Conservation (phyloP, 2,113 vertebrate species). For the Monopterus albus region DNA sequence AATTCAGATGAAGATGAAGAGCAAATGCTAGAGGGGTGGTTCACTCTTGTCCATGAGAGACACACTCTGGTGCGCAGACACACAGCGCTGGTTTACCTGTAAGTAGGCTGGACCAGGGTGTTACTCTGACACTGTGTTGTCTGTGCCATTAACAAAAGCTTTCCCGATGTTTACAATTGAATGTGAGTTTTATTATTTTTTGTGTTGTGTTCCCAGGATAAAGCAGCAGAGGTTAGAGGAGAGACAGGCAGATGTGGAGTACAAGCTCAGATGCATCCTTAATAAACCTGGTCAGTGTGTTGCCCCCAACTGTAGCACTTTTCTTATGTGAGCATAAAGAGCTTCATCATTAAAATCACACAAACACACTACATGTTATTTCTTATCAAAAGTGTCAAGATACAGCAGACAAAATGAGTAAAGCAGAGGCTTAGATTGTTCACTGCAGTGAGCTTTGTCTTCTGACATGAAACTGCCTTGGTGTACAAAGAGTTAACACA, state of each 20-base stretch:
- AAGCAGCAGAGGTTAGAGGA: conserved; percentile 93
- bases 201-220: conserved; percentile 75
- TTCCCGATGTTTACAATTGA: too few species aligned
- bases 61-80: conserved; percentile 87
- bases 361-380: too few species aligned
- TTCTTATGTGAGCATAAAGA: too few species aligned
- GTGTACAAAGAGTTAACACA: neutral
- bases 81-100: conserved; percentile 91
- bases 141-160: neutral
- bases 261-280: conserved; percentile 89
- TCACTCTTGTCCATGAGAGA: conserved; percentile 90
- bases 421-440: too few species aligned
- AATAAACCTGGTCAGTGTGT: conserved; percentile 89
- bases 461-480: too few species aligned
- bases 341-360: too few species aligned
- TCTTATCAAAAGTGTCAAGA: too few species aligned
- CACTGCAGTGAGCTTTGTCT: too few species aligned
- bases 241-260: conserved; percentile 92
- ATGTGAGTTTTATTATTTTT: too few species aligned
- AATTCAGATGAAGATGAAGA: conserved; percentile 87
- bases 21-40: conserved; percentile 90
- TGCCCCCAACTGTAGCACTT: neutral
- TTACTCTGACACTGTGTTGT: too few species aligned
- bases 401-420: too few species aligned
- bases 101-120: too few species aligned